These are phyloP conservation scores for Drosophila erecta DNA, from an alignment of 1,140 invertebrate genomes.

Conservation along the genomic window DNA sequence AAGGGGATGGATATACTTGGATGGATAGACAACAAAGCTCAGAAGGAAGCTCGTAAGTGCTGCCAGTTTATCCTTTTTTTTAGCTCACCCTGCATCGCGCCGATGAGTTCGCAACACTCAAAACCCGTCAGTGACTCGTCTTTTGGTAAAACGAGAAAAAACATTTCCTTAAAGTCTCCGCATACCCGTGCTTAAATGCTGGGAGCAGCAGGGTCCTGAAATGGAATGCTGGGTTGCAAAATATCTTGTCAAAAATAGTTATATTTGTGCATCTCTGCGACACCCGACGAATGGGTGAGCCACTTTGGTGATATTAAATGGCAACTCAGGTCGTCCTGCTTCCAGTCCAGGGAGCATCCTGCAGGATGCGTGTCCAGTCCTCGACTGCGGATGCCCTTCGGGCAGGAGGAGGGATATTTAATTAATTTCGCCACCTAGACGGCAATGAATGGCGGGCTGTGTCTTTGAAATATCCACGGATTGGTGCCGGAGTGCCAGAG, in stretches of 20 bases:
- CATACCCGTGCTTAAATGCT: too few species aligned
- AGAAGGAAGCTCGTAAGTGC: background rate
- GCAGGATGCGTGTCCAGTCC: conserved; percentile 7
- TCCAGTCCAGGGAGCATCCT: too few species aligned
- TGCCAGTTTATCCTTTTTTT: background rate
- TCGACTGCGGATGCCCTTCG: background rate
- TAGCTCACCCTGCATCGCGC: background rate
- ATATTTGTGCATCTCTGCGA: background rate
- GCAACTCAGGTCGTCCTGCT: background rate
- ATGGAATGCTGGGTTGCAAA: too few species aligned
- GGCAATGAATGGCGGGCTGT: background rate
- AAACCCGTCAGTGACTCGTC: too few species aligned
- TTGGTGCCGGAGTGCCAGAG: background rate
- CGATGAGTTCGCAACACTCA: too few species aligned
- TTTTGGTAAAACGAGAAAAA: too few species aligned
- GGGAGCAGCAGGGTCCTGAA: too few species aligned
- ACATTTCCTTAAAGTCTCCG: too few species aligned
- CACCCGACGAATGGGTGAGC: background rate
- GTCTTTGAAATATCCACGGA: background rate
- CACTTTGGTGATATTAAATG: conserved; percentile 1
- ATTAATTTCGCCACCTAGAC: conserved; percentile 20
- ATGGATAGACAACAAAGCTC: background rate
- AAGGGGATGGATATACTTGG: background rate
- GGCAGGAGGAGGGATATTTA: conserved; percentile 1
- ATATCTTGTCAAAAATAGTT: too few species aligned